phyloP scores from a whole-genome alignment of 2,888 invertebrate genomes.

The Cheiracanthium punctorium region DNA sequence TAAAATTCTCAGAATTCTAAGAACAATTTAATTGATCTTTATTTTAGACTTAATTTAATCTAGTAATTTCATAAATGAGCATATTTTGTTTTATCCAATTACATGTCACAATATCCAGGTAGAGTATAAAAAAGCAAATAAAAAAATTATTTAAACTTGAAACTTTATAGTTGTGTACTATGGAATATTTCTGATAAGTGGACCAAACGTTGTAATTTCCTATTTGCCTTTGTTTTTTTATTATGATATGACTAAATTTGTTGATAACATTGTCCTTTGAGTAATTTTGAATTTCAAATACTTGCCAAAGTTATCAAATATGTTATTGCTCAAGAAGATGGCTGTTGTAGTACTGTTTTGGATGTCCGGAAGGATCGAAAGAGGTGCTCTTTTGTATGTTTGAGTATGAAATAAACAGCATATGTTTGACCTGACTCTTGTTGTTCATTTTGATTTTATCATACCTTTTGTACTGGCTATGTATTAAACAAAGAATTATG shows the following conservation, averaged over 20 bases:
- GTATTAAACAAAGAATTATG: too few relatives aligned
- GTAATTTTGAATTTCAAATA: neutral
- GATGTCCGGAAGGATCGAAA: constrained; percentile 47
- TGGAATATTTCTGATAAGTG: too few relatives aligned
- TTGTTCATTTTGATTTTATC: too few relatives aligned
- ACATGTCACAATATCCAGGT: too few relatives aligned
- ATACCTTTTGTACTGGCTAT: too few relatives aligned
- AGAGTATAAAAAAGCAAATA: too few relatives aligned
- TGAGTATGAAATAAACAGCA: constrained; percentile 56
- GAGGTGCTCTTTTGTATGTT: constrained; percentile 67
- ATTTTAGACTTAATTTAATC: too few relatives aligned
- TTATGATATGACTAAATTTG: neutral
- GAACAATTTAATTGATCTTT: too few relatives aligned
- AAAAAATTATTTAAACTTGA: too few relatives aligned
- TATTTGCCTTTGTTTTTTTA: constrained; percentile 8
- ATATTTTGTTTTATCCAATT: too few relatives aligned
- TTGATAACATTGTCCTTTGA: constrained; percentile 3
- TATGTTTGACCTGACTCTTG: constrained; percentile 33
- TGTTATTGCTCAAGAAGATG: constrained; percentile 48
- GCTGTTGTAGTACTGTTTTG: constrained; percentile 40
- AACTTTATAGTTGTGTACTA: too few relatives aligned
- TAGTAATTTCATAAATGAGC: too few relatives aligned
- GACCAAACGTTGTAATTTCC: constrained; percentile 35
- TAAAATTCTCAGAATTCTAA: neutral
- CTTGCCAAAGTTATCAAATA: constrained; percentile 27